Conservation (phyloP, 2,797 vertebrate species). For the Steatocranus sp. region DNA sequence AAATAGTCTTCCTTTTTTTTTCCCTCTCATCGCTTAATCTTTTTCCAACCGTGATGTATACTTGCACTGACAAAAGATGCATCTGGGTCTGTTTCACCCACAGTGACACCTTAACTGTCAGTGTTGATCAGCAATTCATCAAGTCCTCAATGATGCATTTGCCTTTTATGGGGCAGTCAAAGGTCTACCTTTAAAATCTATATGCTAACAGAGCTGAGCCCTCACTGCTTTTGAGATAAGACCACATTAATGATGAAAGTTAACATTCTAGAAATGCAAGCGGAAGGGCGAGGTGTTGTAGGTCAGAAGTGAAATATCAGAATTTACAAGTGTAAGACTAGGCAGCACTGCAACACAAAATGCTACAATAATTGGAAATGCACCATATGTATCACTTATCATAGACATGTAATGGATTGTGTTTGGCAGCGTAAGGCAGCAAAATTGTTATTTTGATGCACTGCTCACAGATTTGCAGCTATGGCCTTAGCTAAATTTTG, state of each 20-base stretch:
- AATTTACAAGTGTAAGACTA: slow-evolving; percentile 1
- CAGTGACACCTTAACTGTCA: slow-evolving; percentile 22
- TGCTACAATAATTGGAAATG: slow-evolving; percentile 32
- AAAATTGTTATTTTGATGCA: slow-evolving; percentile 34
- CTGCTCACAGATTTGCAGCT: slow-evolving; percentile 3
- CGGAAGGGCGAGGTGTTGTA: background rate
- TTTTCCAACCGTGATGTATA: background rate
- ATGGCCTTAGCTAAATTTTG: background rate
- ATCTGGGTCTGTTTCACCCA: background rate
- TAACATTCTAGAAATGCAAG: slow-evolving; percentile 8
- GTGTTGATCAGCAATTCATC: slow-evolving; percentile 23
- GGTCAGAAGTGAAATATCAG: background rate
- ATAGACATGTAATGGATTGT: slow-evolving; percentile 46
- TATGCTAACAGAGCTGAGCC: background rate
- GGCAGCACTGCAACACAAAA: background rate
- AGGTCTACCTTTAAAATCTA: background rate
- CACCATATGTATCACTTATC: slow-evolving; percentile 46
- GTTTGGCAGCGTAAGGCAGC: slow-evolving; percentile 33
- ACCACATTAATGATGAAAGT: background rate
- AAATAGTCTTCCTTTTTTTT: background rate
- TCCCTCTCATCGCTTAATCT: background rate
- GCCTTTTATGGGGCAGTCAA: background rate
- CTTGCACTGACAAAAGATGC: background rate
- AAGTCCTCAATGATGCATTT: background rate
- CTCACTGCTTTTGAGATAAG: background rate